Evolutionary conservation across 2,113 vertebrate species (phyloP).

Genomic region (Silurus meridionalis): DNA sequence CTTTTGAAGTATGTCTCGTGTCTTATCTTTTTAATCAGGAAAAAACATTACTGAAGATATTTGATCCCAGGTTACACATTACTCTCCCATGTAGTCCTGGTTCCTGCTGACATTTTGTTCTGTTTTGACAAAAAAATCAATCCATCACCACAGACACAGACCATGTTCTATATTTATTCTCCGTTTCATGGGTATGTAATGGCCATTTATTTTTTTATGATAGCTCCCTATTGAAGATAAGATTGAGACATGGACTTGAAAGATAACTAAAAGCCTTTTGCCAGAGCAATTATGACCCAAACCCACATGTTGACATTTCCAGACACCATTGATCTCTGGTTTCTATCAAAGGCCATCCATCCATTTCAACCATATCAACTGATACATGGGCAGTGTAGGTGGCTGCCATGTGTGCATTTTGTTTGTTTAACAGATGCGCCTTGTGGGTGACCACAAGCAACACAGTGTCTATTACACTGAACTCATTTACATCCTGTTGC

Average conservation of each 20-base stretch:
- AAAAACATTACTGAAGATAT: neutral
- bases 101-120: constrained; percentile 33
- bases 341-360: constrained; percentile 42
- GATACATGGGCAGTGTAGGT: constrained; percentile 18
- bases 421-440: constrained; percentile 51
- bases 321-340: constrained; percentile 51
- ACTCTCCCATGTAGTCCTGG: neutral
- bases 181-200: constrained; percentile 38
- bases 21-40: constrained; percentile 9
- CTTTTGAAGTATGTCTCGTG: neutral
- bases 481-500: constrained; percentile 15
- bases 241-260: constrained; percentile 52
- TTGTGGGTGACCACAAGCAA: constrained; percentile 32
- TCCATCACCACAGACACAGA: neutral
- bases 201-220: constrained; percentile 47
- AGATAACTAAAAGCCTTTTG: constrained; percentile 43
- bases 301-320: constrained; percentile 55
- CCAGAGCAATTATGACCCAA: constrained; percentile 43
- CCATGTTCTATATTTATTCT: constrained; percentile 23
- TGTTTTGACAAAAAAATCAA: constrained; percentile 41
- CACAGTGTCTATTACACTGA: constrained; percentile 22
- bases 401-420: constrained; percentile 41
- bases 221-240: constrained; percentile 43
- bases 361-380: constrained; percentile 40
- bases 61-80: neutral